Base-by-base conservation (phyloP, 30 jellyfish, hydroid and myxozoan species). In the Mastigias papua region DNA sequence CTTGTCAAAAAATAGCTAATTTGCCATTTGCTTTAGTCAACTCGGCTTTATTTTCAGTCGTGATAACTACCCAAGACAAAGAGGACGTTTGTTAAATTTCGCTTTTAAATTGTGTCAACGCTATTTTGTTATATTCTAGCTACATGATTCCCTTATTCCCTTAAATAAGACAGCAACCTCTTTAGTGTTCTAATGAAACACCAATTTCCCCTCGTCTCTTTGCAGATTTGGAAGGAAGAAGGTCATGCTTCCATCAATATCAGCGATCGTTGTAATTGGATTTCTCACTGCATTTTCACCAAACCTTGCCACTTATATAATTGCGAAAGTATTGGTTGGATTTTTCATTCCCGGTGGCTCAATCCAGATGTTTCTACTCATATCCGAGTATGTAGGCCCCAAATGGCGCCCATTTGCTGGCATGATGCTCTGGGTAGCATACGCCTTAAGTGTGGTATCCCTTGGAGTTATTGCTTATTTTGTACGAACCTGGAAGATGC, bases 391-490 rank as follows among this genome's bases (percentile, higher is more conserved):
- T 57, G 98, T 88, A 15, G 98, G 98, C 62, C 89, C 92, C 60
- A 82, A 84, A 50, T 69, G 86, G 71, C 92, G 98, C 1, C 98
- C 98, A 13, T 21, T 61, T 57, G 96, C 98, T 26, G 98, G 98
- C 29, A 82, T 69, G 13, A 69, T 87, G 1, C 78, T 88, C 4
- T 93, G 97, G 97, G 16, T 93, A 4, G 29, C 82, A 2, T 76
- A 80, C 69, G 81, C 95, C 27, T 0, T 77, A 0, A 77, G 96
- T 28, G 80, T 93, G 21, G 86, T 84, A 17, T 31, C 84, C 27
- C 96, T 93, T 75, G 98, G 98, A n/a, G 71, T 88, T 15, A 67
- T 81, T n/a, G 98, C 98, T 1, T 81, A 80, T 88, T 87, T 81
- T 58, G 78, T 93, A 27, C 86, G 86, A 37, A 76, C 91, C 30